Conservation (phyloP, 2,113 vertebrate genomes). For the Zootoca vivipara region DNA sequence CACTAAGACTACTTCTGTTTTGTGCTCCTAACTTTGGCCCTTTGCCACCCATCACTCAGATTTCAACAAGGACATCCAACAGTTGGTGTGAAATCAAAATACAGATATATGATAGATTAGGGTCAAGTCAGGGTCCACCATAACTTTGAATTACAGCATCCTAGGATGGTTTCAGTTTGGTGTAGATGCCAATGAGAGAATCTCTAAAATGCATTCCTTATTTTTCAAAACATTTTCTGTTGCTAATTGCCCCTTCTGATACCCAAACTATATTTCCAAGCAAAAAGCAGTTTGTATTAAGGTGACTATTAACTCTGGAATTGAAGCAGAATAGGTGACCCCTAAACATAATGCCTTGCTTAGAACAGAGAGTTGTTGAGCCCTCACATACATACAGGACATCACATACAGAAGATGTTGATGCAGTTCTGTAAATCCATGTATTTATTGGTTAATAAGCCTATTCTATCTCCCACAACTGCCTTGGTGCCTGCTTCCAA, state of each 20-base stretch:
- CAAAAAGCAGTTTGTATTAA: background rate
- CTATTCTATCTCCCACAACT: background rate
- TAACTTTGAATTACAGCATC: background rate
- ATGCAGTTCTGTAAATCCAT: background rate
- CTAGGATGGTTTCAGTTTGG: background rate
- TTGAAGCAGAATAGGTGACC: background rate
- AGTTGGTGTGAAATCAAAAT: background rate
- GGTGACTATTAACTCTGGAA: background rate
- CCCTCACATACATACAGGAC: background rate
- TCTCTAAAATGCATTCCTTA: background rate
- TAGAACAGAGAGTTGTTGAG: background rate
- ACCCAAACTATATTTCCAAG: background rate
- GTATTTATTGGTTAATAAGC: background rate
- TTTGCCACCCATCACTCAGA: background rate
- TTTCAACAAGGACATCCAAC: background rate
- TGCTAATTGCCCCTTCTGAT: background rate
- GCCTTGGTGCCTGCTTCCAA: background rate
- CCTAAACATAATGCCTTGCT: background rate
- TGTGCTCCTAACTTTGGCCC: background rate
- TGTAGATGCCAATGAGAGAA: background rate
- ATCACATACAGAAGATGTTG: background rate
- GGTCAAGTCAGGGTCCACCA: background rate
- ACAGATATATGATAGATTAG: background rate
- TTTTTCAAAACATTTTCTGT: background rate
- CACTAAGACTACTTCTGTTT: background rate